Evolutionary conservation across 2,113 vertebrate genomes (phyloP), one percentile per base, ranked within the genome.

Genomic region (Ciconia maguari): DNA sequence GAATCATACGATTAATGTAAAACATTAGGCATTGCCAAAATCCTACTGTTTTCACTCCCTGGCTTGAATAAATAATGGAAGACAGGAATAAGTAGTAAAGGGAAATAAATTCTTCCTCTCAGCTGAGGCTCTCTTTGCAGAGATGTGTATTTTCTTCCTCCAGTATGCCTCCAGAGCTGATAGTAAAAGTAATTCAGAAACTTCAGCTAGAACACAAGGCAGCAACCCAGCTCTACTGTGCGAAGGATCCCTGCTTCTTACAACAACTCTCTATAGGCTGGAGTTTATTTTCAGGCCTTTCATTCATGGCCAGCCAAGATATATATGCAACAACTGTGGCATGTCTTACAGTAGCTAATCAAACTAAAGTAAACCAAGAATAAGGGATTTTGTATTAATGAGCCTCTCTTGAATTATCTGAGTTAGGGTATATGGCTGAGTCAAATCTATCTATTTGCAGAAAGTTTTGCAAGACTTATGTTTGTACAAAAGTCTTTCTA

Each of bases 41-140:
- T 87, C 62, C 87, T 87, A 87, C 68, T 27, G 57, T 83, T 93
- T 93, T 84, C 25, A 38, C 64, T 81, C 1, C 0, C 79, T 41
- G 27, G 25, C 46, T 94, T 89, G 60, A 92, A 92, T 93, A 95
- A 95, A 94, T 93, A 93, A 94, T 90, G 62, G 60, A 93, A 91
- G 82, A 85, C 41, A 60, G 41, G 83, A 92, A 55, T 89, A 75
- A 83, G 65, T 46, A 94, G 89, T 75, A 84, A 79, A 76, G 70
- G 84, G 54, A 91, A 87, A 92, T 91, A 95, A 95, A 93, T 93
- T 84, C 83, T 85, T 94, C 58, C 66, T 72, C 94, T 89, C 69
- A n/a, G 65, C 89, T 94, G 90, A 89, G 38, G 44, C 30, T 83
- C 13, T 77, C 57, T 79, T 83, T 91, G 87, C 83, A 93, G 85